These are phyloP conservation scores for Nemapogon koenigi DNA, from an alignment of 2,888 invertebrate species.

Conservation along the genomic window DNA sequence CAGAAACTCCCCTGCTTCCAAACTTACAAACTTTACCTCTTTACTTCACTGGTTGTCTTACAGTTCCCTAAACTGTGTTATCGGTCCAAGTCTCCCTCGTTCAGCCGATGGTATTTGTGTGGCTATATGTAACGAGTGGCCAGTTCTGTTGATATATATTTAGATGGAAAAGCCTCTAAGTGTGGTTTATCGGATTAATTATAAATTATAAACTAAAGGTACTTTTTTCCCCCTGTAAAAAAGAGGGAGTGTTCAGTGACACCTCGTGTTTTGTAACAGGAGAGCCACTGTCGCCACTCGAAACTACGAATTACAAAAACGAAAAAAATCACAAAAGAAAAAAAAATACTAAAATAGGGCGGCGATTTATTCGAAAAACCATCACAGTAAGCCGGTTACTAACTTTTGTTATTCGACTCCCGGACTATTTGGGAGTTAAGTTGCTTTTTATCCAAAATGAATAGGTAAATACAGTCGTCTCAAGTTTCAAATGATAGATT, in stretches of 20 bases:
- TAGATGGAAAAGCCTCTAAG: too few relatives aligned
- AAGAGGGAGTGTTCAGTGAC: conserved; percentile 58
- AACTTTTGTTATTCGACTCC: conserved; percentile 39
- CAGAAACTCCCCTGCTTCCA: too few relatives aligned
- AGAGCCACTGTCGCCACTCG: conserved; percentile 60
- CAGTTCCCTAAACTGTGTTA: too few relatives aligned
- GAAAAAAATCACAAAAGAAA: conserved; percentile 53
- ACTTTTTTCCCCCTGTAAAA: conserved; percentile 25
- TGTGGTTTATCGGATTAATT: too few relatives aligned
- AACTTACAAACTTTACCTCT: too few relatives aligned
- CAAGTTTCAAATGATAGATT: conserved; percentile 39
- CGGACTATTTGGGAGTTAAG: conserved; percentile 60
- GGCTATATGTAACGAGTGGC: too few relatives aligned
- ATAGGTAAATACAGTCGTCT: conserved; percentile 59
- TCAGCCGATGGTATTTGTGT: too few relatives aligned
- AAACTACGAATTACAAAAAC: conserved; percentile 64
- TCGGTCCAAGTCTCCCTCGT: too few relatives aligned
- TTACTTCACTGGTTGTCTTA: too few relatives aligned
- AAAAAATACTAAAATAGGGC: conserved; percentile 25
- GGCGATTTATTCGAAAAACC: conserved; percentile 41
- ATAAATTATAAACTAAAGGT: too few relatives aligned
- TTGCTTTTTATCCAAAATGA: conserved; percentile 59
- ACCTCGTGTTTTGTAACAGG: conserved; percentile 63
- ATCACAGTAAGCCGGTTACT: conserved; percentile 62
- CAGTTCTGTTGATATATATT: too few relatives aligned